Percentiles rank a stretch among this genome's conserved stretches.
phyloP scores from a whole-genome alignment of 2,797 vertebrate species.

The Melopsittacus undulatus region DNA sequence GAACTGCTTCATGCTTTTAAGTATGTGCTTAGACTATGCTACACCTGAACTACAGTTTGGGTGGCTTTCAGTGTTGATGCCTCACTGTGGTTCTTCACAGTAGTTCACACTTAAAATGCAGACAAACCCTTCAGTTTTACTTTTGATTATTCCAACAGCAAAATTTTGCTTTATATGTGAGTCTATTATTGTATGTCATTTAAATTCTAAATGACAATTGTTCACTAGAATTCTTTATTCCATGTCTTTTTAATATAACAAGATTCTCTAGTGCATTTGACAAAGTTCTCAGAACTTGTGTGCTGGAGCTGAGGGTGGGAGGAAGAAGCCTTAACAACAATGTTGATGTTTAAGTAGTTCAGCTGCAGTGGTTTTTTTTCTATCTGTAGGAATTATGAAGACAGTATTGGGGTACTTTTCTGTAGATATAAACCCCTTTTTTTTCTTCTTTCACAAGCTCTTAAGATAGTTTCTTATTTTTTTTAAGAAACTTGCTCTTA shows the following conservation, averaged over 20 bases:
- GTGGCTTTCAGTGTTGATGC: not conserved
- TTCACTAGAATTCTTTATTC: not conserved
- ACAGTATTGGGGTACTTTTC: not conserved
- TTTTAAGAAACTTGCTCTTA: not conserved
- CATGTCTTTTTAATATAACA: not conserved
- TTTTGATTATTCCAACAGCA: not conserved
- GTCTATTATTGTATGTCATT: not conserved
- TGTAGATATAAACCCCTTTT: not conserved
- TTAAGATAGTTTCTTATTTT: not conserved
- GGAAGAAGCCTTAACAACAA: not conserved
- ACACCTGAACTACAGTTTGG: not conserved
- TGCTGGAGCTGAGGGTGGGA: not conserved
- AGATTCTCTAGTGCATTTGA: not conserved
- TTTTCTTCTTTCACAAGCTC: not conserved
- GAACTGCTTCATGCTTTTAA: not conserved
- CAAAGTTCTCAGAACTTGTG: not conserved
- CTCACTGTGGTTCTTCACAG: not conserved
- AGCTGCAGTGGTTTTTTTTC: not conserved
- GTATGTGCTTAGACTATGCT: not conserved
- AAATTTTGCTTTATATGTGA: not conserved
- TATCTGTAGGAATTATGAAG: not conserved
- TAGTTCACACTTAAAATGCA: not conserved
- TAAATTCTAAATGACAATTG: not conserved
- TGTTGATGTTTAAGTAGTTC: not conserved
- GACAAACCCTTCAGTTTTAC: not conserved